These are phyloP conservation scores for Pseudorhombus dupliciocellatus DNA, from an alignment of 2,113 vertebrate genomes.

Conservation along the genomic window DNA sequence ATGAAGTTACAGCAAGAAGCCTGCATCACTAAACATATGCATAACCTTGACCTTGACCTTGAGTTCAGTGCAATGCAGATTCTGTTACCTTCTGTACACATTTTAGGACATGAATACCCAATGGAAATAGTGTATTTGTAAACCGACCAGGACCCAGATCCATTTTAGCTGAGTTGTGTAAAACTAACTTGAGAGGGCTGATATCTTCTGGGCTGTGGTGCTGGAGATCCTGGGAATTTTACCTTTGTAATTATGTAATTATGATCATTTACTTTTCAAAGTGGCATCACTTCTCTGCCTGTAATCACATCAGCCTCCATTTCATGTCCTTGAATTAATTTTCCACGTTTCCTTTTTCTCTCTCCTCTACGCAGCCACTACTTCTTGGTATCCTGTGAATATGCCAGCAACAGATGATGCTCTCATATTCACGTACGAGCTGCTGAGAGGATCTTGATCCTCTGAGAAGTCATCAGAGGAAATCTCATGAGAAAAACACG, in stretches of 20 bases:
- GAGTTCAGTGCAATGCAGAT: not conserved
- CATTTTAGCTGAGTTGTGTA: not conserved
- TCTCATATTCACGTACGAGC: constrained; percentile 27
- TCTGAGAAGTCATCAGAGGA: constrained; percentile 30
- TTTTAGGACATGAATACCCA: not conserved
- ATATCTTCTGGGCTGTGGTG: constrained; percentile 8
- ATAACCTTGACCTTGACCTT: not conserved
- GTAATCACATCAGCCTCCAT: constrained; percentile 35
- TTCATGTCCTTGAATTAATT: constrained; percentile 42
- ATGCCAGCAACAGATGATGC: constrained; percentile 31
- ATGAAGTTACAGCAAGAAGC: not conserved
- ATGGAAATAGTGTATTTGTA: not conserved
- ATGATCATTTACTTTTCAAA: constrained; percentile 48
- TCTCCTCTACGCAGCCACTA: constrained; percentile 25
- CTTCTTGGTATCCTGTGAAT: constrained; percentile 22
- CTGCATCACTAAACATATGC: not conserved
- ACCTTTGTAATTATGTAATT: constrained; percentile 34
- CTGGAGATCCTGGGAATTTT: constrained; percentile 31
- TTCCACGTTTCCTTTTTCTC: constrained; percentile 9
- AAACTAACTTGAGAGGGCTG: not conserved
- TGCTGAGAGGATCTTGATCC: constrained; percentile 30
- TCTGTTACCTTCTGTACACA: not conserved
- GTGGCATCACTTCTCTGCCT: constrained; percentile 10
- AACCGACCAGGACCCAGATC: constrained; percentile 4
- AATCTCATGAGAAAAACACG: constrained; percentile 27